These are phyloP conservation scores for Apogon hyalosoma DNA, from an alignment of 2,797 vertebrate genomes.

Conservation along the genomic window DNA sequence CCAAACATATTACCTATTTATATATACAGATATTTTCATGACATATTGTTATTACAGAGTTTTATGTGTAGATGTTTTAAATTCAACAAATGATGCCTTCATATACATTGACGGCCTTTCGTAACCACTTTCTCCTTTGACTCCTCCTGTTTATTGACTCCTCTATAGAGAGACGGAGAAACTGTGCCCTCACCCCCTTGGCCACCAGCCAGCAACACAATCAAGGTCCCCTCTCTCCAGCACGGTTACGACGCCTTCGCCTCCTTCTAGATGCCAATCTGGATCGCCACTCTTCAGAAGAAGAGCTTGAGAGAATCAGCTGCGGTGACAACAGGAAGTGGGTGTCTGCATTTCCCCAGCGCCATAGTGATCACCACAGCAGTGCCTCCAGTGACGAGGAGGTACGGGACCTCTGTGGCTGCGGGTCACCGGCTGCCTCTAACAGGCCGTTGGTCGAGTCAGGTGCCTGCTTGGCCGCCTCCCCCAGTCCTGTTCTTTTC, in stretches of 20 bases:
- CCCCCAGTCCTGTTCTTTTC: conserved; percentile 89
- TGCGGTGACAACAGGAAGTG: conserved; percentile 89
- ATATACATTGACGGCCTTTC: not conserved
- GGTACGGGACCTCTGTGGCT: conserved; percentile 89
- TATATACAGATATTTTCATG: conserved; percentile 10
- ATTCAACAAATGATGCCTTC: not conserved
- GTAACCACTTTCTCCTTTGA: conserved; percentile 26
- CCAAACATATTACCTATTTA: not conserved
- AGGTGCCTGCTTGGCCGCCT: conserved; percentile 71
- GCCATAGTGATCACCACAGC: conserved; percentile 84
- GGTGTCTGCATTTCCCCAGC: conserved; percentile 79
- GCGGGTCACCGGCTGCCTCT: conserved; percentile 60
- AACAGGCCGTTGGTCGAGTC: conserved; percentile 74
- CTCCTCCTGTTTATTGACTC: conserved; percentile 28
- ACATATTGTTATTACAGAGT: not conserved
- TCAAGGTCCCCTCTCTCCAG: conserved; percentile 87
- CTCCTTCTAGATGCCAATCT: conserved; percentile 88
- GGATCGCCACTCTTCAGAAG: conserved; percentile 92
- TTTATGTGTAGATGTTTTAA: conserved; percentile 3
- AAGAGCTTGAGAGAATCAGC: conserved; percentile 92
- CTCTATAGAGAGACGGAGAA: conserved; percentile 87
- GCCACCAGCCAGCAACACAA: conserved; percentile 92
- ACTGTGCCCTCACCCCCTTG: conserved; percentile 89
- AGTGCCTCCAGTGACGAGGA: conserved; percentile 93
- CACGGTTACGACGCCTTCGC: conserved; percentile 85